These are phyloP conservation scores for Atherix ibis DNA, from an alignment of 2,888 invertebrate species.

Conservation along the genomic window DNA sequence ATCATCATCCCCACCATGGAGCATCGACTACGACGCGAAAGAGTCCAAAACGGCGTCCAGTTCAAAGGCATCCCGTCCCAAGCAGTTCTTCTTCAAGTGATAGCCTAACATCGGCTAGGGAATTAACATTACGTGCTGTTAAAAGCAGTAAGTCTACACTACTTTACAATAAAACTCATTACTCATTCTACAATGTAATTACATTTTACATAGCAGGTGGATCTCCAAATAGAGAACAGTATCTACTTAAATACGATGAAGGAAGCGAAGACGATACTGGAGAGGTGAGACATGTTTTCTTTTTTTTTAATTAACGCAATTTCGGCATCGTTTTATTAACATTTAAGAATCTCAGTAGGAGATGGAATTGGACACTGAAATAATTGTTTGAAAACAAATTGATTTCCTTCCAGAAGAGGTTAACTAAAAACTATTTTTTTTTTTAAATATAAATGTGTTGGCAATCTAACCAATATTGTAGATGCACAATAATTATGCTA, in stretches of 20 bases:
- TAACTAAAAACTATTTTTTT: too few relatives aligned
- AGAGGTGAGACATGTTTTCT: conserved; percentile 27
- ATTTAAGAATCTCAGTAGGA: neutral
- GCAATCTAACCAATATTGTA: too few relatives aligned
- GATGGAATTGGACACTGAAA: neutral
- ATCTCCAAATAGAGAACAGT: conserved; percentile 20
- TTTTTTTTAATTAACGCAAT: neutral
- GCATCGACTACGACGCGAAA: conserved; percentile 35
- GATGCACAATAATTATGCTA: too few relatives aligned
- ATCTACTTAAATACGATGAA: conserved; percentile 31
- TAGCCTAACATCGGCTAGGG: conserved; percentile 38
- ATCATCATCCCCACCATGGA: conserved; percentile 21
- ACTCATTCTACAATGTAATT: neutral
- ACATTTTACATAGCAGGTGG: conserved; percentile 13
- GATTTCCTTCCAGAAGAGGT: too few relatives aligned
- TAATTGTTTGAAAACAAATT: neutral
- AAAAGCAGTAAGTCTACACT: conserved; percentile 15
- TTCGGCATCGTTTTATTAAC: neutral
- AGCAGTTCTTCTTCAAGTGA: conserved; percentile 46
- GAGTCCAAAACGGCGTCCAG: conserved; percentile 41
- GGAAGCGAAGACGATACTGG: conserved; percentile 35
- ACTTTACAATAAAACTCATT: neutral
- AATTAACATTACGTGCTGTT: conserved; percentile 23
- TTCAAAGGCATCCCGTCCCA: conserved; percentile 36
- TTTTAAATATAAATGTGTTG: too few relatives aligned